Evolutionary conservation across 2,113 vertebrate genomes (phyloP).

Genomic region (Odontophorus gujanensis): DNA sequence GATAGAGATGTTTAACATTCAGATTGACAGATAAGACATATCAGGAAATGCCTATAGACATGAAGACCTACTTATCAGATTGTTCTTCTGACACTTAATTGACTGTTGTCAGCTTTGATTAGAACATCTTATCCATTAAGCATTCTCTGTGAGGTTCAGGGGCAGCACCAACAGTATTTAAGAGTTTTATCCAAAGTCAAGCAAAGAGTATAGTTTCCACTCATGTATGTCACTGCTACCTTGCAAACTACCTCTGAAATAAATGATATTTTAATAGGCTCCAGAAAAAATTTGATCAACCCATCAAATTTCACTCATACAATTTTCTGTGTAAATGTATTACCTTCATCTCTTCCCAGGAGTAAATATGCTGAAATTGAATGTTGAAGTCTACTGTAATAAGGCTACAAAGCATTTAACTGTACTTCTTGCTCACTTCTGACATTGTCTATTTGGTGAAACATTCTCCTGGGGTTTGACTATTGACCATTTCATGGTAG

Average conservation of each 20-base stretch:
- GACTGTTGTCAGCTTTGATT: conserved; percentile 52
- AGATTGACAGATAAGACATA: conserved; percentile 72
- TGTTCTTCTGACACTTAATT: conserved; percentile 73
- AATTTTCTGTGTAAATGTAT: neutral
- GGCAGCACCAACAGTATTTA: conserved; percentile 21
- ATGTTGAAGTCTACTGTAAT: conserved; percentile 7
- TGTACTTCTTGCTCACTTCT: neutral
- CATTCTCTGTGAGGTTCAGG: neutral
- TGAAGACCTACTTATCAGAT: conserved; percentile 64
- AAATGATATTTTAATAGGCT: neutral
- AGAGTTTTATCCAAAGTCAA: conserved; percentile 29
- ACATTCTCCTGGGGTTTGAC: conserved; percentile 56
- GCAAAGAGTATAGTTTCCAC: neutral
- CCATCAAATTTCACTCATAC: conserved; percentile 10
- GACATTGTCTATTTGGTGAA: conserved; percentile 44
- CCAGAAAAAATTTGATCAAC: neutral
- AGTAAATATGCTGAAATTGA: neutral
- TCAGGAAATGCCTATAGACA: conserved; percentile 70
- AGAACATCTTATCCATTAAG: conserved; percentile 49
- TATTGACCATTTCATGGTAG: conserved; percentile 50
- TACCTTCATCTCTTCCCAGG: neutral
- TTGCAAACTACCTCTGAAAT: conserved; percentile 58
- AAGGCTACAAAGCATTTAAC: conserved; percentile 25
- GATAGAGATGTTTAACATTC: conserved; percentile 67
- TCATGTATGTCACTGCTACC: neutral